phyloP scores from a whole-genome alignment of 1,140 invertebrate genomes.

The Neocloeon triangulifer region DNA sequence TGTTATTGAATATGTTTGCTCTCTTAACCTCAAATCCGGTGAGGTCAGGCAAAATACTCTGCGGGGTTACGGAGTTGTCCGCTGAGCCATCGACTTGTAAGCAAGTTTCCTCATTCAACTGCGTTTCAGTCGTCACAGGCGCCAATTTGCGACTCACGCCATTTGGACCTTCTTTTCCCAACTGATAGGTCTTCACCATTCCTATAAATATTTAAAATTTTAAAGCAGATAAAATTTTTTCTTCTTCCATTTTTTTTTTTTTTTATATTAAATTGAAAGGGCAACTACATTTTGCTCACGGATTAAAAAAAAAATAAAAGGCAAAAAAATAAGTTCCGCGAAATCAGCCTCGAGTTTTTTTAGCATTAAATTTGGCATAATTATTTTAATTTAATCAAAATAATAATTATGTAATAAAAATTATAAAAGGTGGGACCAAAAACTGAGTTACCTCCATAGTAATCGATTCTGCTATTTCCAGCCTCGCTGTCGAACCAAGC shows the following conservation, averaged over 20 bases:
- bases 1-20: no score
- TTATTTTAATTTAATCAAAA: no score
- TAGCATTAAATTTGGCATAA: no score
- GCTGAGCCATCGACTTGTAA: slow-evolving; percentile 65
- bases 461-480: slow-evolving; percentile 71
- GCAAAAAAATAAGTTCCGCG: no score
- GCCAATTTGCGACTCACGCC: slow-evolving; percentile 67
- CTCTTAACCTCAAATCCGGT: slow-evolving; percentile 43
- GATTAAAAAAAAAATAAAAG: no score
- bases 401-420: background rate
- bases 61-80: slow-evolving; percentile 34
- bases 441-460: slow-evolving; percentile 51
- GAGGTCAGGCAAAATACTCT: slow-evolving; percentile 64
- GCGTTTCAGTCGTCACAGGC: slow-evolving; percentile 54
- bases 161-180: slow-evolving; percentile 32
- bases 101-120: slow-evolving; percentile 49
- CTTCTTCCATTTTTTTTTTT: no score
- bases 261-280: no score
- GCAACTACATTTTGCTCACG: no score
- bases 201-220: slow-evolving; percentile 16
- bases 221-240: background rate
- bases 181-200: slow-evolving; percentile 74
- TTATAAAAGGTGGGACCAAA: background rate
- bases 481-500: slow-evolving; percentile 60
- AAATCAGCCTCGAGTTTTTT: no score